Base-by-base conservation (phyloP, 1,140 invertebrate species). In the Whitmania pigra region DNA sequence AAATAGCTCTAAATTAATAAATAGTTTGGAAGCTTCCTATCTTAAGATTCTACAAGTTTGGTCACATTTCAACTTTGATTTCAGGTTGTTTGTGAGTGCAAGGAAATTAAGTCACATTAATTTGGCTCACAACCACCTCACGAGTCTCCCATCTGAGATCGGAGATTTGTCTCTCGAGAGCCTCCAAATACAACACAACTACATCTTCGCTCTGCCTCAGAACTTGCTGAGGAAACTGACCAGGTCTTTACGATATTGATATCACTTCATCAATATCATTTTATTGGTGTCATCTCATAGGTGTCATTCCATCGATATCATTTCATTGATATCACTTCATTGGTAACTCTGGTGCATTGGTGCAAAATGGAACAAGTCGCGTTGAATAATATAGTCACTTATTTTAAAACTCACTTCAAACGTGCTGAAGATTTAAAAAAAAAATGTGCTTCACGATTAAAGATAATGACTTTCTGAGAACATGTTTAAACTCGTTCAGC, bases 141-240 rank as follows among this genome's bases (percentile, higher is more conserved):
- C 53, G 7, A 55, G 68, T 0, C 75, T 82, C 36, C 81, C 81
- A 53, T 22, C 54, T 1, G 75, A 78, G 25, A 75, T 80, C n/a
- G 73, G 74, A 5, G 76, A 77, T 49, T 43, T 66, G 53, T 69
- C 76, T 31, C 54, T 80, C 13, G 80, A 81, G 72, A 79, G 81
- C 60, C 60, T 82, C 7, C 76, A 79, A 63, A 71, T 82, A 5
- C 77, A 82, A 31, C 77, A 81, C 72, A 82, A 82, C 71, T 68
- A 74, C 2, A 73, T 82, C 15, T 40, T 72, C 0, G 13, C 68
- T 2, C 76, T 82, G 17, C 80, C 81, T 15, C 43, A 75, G 6
- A 74, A 77, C 22, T 75, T 82, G 55, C 77, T 82, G 55, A 68
- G 75, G 27, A 77, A 77, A 43, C 74, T 78, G 22, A 76, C 76